Base-by-base conservation (phyloP, 2,113 vertebrate genomes). In the Axis porcinus region DNA sequence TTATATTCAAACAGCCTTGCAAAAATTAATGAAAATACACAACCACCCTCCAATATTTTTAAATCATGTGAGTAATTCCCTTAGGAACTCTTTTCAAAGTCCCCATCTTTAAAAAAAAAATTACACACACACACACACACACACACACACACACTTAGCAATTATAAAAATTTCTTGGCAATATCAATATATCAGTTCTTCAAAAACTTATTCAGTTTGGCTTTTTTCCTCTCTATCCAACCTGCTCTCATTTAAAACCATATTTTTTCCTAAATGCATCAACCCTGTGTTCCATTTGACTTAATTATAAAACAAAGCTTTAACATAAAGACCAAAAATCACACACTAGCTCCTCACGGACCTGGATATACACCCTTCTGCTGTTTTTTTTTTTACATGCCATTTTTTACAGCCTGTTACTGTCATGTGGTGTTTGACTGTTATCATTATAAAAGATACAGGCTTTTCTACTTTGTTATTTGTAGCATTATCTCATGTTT, bases 381-480 rank as follows among this genome's bases (percentile, higher is more conserved):
- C 91, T 54, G 76, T 98, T 98, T 98, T 98, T 96, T 84, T 90
- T 96, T 97, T 97, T 97, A 92, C 98, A 99, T 98, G 97, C 98
- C 98, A 99, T 99, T 99, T 99, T 99, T 99, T 99, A 99, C 98
- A 98, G 98, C 99, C 99, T 98, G 99, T 99, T 99, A 99, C 99
- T 99, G 99, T 99, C 99, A 99, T 99, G 99, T 98, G 99, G 96
- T 99, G 99, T 98, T 99, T 98, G 99, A 99, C 99, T 99, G 99
- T 99, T 99, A 99, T 99, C 99, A 99, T 99, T 99, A 99, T 99
- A 99, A 99, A 99, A 99, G 99, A 99, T 99, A 99, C 98, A 99
- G 99, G 98, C 98, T 99, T 99, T 99, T 99, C 99, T 98, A 98
- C 98, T 99, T 98, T 98, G 99, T 99, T 99, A 99, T 99, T 99